These are phyloP conservation scores for Grallaria varia DNA, from an alignment of 2,113 vertebrate genomes.

Conservation along the genomic window DNA sequence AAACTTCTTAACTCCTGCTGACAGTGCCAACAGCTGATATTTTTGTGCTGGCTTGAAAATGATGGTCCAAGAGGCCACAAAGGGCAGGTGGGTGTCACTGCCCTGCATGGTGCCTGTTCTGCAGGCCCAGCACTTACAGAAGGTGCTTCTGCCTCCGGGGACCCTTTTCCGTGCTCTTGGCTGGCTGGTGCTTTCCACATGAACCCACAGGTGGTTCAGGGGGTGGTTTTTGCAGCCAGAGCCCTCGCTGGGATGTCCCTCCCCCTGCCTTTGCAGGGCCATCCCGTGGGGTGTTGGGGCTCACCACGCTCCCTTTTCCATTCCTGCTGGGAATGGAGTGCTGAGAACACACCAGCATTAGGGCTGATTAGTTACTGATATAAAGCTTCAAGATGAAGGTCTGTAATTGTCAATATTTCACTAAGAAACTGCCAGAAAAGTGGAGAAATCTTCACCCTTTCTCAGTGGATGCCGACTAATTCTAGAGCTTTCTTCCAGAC, in stretches of 20 bases:
- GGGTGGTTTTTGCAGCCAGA: neutral
- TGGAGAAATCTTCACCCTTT: neutral
- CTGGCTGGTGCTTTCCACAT: fast-evolving
- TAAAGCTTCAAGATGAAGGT: neutral
- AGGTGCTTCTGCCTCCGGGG: neutral
- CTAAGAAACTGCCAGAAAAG: neutral
- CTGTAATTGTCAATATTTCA: neutral
- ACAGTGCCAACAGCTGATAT: neutral
- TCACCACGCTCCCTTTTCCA: neutral
- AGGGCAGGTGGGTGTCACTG: neutral
- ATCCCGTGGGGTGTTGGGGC: neutral
- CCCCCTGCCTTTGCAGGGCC: neutral
- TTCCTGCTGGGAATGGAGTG: neutral
- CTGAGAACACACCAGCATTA: neutral
- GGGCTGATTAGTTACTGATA: neutral
- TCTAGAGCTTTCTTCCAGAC: neutral
- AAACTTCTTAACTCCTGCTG: neutral
- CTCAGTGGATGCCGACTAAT: neutral
- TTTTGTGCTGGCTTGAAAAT: neutral
- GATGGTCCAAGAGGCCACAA: neutral
- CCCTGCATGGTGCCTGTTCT: neutral
- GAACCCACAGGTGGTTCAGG: neutral
- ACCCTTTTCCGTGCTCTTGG: neutral
- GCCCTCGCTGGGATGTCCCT: neutral
- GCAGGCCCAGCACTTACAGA: neutral